Evolutionary conservation across 2,888 invertebrate species (phyloP).

Genomic region (Diadegma fenestrale): DNA sequence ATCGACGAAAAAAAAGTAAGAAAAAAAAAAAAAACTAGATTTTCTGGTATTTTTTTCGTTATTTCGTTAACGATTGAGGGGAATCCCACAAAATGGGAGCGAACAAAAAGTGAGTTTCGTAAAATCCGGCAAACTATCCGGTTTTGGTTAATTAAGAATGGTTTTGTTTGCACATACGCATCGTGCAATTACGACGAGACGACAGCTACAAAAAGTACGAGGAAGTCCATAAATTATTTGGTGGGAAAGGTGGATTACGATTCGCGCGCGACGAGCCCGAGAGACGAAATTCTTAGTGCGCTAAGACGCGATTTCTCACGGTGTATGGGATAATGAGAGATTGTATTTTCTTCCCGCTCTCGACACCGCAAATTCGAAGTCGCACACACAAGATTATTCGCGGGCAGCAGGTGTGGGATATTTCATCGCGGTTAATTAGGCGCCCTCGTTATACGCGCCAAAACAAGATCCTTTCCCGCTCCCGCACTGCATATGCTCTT

Average conservation of each 20-base stretch:
- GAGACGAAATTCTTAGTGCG: neutral
- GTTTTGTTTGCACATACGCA: neutral
- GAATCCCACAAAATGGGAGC: no score
- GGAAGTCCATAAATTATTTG: constrained; percentile 18
- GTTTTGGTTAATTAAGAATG: neutral
- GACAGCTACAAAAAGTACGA: neutral
- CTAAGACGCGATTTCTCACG: constrained; percentile 37
- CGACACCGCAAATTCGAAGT: constrained; percentile 6
- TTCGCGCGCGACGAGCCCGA: neutral
- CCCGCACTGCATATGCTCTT: constrained; percentile 39
- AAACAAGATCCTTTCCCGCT: constrained; percentile 48
- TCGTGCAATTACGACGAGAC: neutral
- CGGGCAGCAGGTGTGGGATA: constrained; percentile 39
- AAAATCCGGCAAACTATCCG: neutral
- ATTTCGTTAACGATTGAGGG: no score
- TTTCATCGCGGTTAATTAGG: constrained; percentile 63
- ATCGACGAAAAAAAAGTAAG: neutral
- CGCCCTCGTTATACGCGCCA: constrained; percentile 62
- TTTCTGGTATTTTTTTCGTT: neutral
- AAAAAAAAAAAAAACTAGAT: neutral
- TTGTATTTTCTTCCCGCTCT: constrained; percentile 5
- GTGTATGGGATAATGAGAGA: constrained; percentile 45
- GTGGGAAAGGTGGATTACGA: constrained; percentile 19
- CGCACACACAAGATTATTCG: neutral
- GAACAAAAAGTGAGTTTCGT: no score